Conservation (phyloP, 2,888 invertebrate genomes). For the Ephialtes manifestator region DNA sequence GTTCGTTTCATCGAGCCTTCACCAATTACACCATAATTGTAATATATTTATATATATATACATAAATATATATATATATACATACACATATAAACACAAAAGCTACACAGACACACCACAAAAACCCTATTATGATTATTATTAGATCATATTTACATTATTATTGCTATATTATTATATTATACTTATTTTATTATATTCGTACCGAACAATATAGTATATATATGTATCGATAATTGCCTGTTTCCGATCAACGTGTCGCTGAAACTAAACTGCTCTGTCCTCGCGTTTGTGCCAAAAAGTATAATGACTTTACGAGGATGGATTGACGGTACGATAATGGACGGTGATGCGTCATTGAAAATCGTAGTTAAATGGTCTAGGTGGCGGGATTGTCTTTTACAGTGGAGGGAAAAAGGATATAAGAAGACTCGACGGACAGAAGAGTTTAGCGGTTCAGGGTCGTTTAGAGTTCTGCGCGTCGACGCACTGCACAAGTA, state of each 20-base stretch:
- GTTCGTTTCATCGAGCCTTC: slow-evolving; percentile 76
- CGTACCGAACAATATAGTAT: slow-evolving; percentile 70
- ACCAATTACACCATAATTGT: slow-evolving; percentile 75
- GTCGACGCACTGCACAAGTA: slow-evolving; percentile 63
- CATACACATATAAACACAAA: slow-evolving; percentile 65
- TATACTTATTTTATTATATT: slow-evolving; percentile 81
- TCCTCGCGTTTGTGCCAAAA: slow-evolving; percentile 72
- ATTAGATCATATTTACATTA: slow-evolving; percentile 68
- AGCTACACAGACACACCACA: slow-evolving; percentile 67
- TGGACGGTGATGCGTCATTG: slow-evolving; percentile 5
- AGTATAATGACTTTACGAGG: slow-evolving; percentile 32
- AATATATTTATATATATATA: slow-evolving; percentile 79
- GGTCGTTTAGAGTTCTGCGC: slow-evolving; percentile 58
- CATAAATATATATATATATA: slow-evolving; percentile 66
- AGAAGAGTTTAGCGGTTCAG: slow-evolving; percentile 69
- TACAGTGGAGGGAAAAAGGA: slow-evolving; percentile 20
- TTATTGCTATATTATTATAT: slow-evolving; percentile 70
- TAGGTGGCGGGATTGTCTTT: slow-evolving; percentile 5
- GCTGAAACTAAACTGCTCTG: slow-evolving; percentile 72
- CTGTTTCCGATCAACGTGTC: slow-evolving; percentile 64
- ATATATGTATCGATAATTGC: slow-evolving; percentile 58
- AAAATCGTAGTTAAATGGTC: slow-evolving; percentile 22
- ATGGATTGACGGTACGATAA: slow-evolving; percentile 5
- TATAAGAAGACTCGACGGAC: slow-evolving; percentile 63
- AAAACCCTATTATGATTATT: slow-evolving; percentile 77